Evolutionary conservation across 2,113 vertebrate species (phyloP), one percentile per base, ranked within the genome.

Genomic region (Toxostoma redivivum): DNA sequence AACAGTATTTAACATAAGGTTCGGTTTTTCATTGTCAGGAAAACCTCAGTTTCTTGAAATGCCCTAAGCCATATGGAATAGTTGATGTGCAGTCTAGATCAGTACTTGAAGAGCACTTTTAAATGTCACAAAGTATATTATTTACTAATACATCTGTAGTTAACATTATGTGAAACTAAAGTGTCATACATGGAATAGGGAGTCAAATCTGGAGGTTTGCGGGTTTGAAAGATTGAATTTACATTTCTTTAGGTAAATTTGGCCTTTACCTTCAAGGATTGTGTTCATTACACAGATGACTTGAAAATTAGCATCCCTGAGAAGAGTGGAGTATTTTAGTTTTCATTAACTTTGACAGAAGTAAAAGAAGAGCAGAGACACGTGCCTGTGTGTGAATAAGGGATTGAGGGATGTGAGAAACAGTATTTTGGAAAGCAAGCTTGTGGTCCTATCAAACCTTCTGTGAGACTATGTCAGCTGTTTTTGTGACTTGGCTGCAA

Each of bases 381-480:
- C 0, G 0, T 73, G 23, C 18, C 31, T 35, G 6, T 42, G 12
- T 78, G 2, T 44, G 20, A 44, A 15, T 18, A 48, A 71, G 37
- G 15, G 14, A 56, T 14, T 25, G 72, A n/a, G 23, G 28, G 12
- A 28, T 2, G 2, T 69, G 51, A 86, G 38, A 84, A 81, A 57
- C 7, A 53, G 22, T 37, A 25, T 40, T 84, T 80, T 86, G 76
- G 44, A 86, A 67, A 31, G 14, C 3, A 31, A 73, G 21, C 21
- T 50, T 67, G n/a, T 56, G 53, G 12, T 42, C 22, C 37, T 67
- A 0, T 58, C 56, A 71, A 5, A 60, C 17, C 19, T 87, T 69
- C 38, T 2, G 1, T 48, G 25, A 66, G 58, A 67, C 17, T 28
- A 16, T 30, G 6, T 76, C 53, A 90, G 37, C 44, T 80, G 38